Base-by-base conservation (phyloP, 2,888 invertebrate species). In the Tetranychus truncatus region DNA sequence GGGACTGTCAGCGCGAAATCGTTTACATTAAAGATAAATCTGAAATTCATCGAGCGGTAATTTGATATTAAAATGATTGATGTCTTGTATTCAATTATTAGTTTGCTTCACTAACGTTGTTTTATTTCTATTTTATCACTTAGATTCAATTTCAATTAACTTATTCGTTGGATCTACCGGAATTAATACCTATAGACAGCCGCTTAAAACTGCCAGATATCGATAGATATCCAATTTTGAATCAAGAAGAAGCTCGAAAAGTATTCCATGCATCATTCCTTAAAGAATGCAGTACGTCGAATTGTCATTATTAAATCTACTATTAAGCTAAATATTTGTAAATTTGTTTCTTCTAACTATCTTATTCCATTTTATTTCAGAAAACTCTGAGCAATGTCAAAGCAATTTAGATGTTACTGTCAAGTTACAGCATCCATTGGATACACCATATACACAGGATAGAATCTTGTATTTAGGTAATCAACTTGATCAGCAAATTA, bases 1-100 rank as follows among this genome's bases (percentile, higher is more conserved):
- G 76, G 66, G 44, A 88, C 77, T 94, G 93, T 80, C 88, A 89
- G 77, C 84, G 85, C 77, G 91, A 92, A 81, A 88, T 88, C 1
- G 90, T 91, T n/a, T 92, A 91, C 82, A 85, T 94, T 91, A 91
- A 85, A 3, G 91, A 92, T 80, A 90, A 89, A 79, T 90, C 91
- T 0, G 93, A 94, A 82, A 93, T 94, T 79, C 89, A 55, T 55
- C 55, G 55, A 55, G 3, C 55, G 55, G 55, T 55, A 55, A 55
- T 55, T 15, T 15, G 9, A 55, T 15, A 8, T 46, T 8, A 2
- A 46, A 8, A 46, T 15, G 15, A 46, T 15, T 46, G 46, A 46
- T 24, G 24, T 2, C 46, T 46, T 46, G 8, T 46, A 8, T 46
- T 3, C 1, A 8, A 46, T 15, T 15, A 46, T 46, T 1, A 46